Base-by-base conservation (phyloP, 2,888 invertebrate genomes). In the Epinotia bilunana region DNA sequence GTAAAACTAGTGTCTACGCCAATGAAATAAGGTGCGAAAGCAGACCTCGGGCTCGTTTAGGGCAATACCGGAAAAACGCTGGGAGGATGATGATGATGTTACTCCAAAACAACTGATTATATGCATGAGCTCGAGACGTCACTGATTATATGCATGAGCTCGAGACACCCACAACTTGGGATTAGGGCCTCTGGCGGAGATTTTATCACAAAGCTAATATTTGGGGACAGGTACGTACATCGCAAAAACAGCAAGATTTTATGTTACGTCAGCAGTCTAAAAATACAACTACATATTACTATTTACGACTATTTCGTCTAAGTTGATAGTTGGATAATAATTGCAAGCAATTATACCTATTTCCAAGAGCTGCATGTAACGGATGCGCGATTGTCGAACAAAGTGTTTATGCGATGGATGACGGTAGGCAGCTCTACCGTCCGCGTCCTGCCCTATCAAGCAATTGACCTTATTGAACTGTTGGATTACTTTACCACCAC, bases 381-480 rank as follows among this genome's bases (percentile, higher is more conserved):
- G 81, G 82, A 80, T 80, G 80, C 78, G 57, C 71, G 77, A 74
- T 77, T 74, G 78, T 78, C 79, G 77, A 76, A 61, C 76, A 75
- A 76, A 72, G 73, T 72, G 46, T 67, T 20, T 72, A 62, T 62
- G 57, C 70, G 58, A 64, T 61, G 61, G 76, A 77, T 71, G 78
- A 78, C 80, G 79, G 83, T 84, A 83, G 85, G 85, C 84, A 83
- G 83, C 79, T 76, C 77, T 79, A 79, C 80, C 83, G 83, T 86
- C 82, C 83, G 80, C 83, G 83, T 86, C 82, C 83, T 82, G 82
- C 79, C 81, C 83, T 86, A 86, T 86, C 84, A 84, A 84, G 85
- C 87, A 88, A 83, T 82, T 88, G 89, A 88, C 87, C 88, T 80
- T 86, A 88, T 90, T 88, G 86, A 57, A 18, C 57, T 18, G 11